Conservation (phyloP, 2,113 vertebrate genomes). For the Columba janthina region DNA sequence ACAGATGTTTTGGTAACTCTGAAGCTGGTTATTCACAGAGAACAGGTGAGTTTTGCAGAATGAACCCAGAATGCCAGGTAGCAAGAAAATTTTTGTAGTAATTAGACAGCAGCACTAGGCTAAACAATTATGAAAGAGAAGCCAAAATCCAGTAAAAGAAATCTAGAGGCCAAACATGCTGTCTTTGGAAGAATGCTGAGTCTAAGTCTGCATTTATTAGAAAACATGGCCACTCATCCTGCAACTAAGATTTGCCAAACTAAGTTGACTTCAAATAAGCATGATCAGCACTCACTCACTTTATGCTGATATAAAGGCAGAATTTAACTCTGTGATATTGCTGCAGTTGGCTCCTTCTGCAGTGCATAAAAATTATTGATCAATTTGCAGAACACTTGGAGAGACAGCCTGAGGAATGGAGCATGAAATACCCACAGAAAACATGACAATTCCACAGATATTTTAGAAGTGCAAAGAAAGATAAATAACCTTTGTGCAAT, state of each 20-base stretch:
- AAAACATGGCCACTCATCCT: neutral
- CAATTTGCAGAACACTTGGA: neutral
- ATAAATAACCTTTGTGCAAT: neutral
- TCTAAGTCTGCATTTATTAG: neutral
- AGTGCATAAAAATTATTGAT: slow-evolving; percentile 24
- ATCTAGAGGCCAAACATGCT: neutral
- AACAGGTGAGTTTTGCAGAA: neutral
- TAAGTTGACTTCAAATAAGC: slow-evolving; percentile 5
- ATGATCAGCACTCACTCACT: neutral
- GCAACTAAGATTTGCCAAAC: neutral
- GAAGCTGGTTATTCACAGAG: neutral
- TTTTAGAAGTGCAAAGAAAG: neutral
- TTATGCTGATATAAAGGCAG: neutral
- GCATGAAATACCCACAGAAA: neutral
- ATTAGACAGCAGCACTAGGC: neutral
- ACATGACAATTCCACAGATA: neutral
- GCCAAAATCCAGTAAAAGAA: neutral
- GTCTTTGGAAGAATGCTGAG: neutral
- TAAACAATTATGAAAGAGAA: neutral
- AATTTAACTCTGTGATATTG: neutral
- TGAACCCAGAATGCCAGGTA: neutral
- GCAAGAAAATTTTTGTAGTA: neutral
- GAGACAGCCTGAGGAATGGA: neutral
- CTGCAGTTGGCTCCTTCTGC: neutral
- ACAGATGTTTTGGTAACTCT: neutral